Percentiles rank a stretch among this genome's conserved stretches.
These are phyloP conservation scores for Thaumetopoea pityocampa DNA, from an alignment of 1,140 invertebrate species.

Conservation along the genomic window DNA sequence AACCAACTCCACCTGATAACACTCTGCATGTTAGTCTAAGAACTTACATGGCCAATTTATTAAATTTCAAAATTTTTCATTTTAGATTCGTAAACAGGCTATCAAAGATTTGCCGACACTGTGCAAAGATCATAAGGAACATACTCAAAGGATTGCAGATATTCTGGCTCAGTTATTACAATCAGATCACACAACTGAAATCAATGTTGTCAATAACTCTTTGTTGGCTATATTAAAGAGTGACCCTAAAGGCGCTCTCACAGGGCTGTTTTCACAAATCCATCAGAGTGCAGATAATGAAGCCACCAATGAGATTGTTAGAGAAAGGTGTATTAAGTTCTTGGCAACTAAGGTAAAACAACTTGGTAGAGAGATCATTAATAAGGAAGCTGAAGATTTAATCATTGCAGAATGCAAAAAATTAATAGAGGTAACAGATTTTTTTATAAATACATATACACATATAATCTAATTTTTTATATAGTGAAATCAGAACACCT, in stretches of 20 bases:
- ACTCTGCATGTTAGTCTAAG: too few species aligned
- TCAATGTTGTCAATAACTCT: constrained; percentile 86
- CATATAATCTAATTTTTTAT: constrained; percentile 3
- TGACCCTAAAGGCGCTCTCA: constrained; percentile 82
- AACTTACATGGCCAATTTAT: too few species aligned
- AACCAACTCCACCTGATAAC: too few species aligned
- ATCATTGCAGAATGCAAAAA: constrained; percentile 92
- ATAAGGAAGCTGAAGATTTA: constrained; percentile 91
- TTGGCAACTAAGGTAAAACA: constrained; percentile 89
- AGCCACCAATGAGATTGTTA: constrained; percentile 82
- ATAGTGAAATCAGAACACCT: background rate
- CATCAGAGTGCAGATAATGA: constrained; percentile 85
- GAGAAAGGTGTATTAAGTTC: constrained; percentile 94
- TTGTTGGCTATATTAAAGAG: constrained; percentile 78
- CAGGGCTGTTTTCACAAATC: constrained; percentile 92
- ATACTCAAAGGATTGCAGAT: constrained; percentile 92
- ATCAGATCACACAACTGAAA: constrained; percentile 88
- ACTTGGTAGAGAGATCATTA: constrained; percentile 86
- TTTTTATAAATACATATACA: too few species aligned
- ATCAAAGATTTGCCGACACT: constrained; percentile 94
- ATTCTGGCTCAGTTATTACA: constrained; percentile 93
- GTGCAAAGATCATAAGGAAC: constrained; percentile 90
- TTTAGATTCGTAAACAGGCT: constrained; percentile 94
- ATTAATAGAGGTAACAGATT: constrained; percentile 87
- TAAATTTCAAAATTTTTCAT: too few species aligned